A percentile compares a stretch with the other conserved stretches of the same genome.
Evolutionary conservation across 2,888 invertebrate genomes (phyloP).

Genomic region (Apodemia mormo): DNA sequence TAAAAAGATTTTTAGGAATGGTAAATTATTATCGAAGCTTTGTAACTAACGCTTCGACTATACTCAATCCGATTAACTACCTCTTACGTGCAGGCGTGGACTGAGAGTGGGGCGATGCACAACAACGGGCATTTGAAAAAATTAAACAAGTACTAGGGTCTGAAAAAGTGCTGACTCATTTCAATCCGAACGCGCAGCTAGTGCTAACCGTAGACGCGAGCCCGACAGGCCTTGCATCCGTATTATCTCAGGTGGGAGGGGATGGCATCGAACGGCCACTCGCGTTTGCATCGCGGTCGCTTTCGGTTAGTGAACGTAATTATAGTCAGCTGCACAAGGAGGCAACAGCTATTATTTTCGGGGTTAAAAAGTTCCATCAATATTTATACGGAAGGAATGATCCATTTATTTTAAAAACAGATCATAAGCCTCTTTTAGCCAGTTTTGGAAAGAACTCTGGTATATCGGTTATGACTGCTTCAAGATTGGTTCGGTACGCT

Average conservation of each 20-base stretch:
- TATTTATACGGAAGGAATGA: conserved; percentile 38
- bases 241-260: conserved; percentile 30
- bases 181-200: conserved; percentile 23
- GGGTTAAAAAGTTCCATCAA: too few relatives aligned
- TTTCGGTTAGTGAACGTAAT: conserved; percentile 36
- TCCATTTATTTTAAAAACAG: too few relatives aligned
- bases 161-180: conserved; percentile 27
- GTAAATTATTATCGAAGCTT: conserved; percentile 44
- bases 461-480: conserved; percentile 41
- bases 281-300: conserved; percentile 39
- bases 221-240: conserved; percentile 27
- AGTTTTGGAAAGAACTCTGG: conserved; percentile 31
- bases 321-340: conserved; percentile 33
- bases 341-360: conserved; percentile 21
- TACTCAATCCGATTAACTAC: conserved; percentile 36
- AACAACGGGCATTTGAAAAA: not conserved
- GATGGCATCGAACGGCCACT: conserved; percentile 33
- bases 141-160: conserved; percentile 27
- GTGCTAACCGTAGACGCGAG: conserved; percentile 32
- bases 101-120: conserved; percentile 28
- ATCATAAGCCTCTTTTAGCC: too few relatives aligned
- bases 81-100: conserved; percentile 28
- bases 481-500: conserved; percentile 39
- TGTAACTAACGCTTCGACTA: conserved; percentile 38
- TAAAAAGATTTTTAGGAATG: conserved; percentile 41